Base-by-base conservation (phyloP, 2,797 vertebrate species). In the Nasua narica region DNA sequence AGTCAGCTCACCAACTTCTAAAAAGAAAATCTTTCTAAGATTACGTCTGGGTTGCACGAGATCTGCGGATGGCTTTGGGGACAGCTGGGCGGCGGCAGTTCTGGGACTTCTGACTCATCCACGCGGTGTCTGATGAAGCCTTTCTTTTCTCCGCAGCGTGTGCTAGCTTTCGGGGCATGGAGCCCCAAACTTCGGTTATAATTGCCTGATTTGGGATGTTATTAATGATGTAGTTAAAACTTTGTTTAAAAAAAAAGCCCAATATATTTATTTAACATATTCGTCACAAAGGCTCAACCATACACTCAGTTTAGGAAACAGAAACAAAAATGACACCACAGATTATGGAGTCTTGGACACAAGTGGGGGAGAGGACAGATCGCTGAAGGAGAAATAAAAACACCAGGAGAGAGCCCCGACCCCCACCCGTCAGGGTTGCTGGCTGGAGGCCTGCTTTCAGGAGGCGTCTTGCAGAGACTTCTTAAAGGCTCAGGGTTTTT, bases 151-250 rank as follows among this genome's bases (percentile, higher is more conserved):
- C n/a, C 60, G 62, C 48, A 50, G 62, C 2, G 4, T 79, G 10
- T 21, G 27, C 40, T 27, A 65, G 40, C 54, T 65, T 60, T 58
- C 2, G 10, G 60, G 9, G 62, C 52, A 12, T 11, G 27, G 37
- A 7, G 19, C 40, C 14, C 19, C 46, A 3, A 27, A 35, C 19
- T 48, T 78, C 25, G 7, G 5, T 58, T 72, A 87, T 46, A 52
- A 72, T 35, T 23, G 67, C 29, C 82, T 37, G 6, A 70, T 84
- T 74, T 87, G 52, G 18, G 84, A 76, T 88, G 15, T 82, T 91
- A 43, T n/a, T 81, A 78, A 40, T 35, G 35, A 65, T 50, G 32
- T 50, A 21, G 9, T 77, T 50, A 19, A 50, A 32, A n/a, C 27
- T 29, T 43, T 43, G 21, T 8, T 25, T 25, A 12, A 40, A 70